Conservation (phyloP, 2,797 vertebrate species). For the Pseudochirops corinnae region DNA sequence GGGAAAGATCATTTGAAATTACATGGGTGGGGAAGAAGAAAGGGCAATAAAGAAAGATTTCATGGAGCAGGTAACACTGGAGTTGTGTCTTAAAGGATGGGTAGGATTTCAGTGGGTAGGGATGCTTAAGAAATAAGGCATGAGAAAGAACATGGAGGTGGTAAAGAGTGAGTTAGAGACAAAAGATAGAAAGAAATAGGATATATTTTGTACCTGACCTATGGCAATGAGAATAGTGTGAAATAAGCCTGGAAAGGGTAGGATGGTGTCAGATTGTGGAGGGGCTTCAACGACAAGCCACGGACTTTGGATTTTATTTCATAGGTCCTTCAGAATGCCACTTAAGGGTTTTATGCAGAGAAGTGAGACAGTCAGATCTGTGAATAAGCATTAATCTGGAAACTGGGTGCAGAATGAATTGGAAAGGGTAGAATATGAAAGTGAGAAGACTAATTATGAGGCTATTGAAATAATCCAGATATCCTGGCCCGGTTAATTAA, state of each 20-base stretch:
- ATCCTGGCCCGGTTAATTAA: background rate
- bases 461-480: background rate
- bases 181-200: background rate
- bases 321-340: background rate
- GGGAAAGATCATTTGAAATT: background rate
- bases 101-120: background rate
- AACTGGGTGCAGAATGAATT: background rate
- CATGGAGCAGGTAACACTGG: background rate
- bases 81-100: background rate
- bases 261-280: background rate
- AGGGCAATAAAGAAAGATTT: background rate
- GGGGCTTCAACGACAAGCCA: background rate
- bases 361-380: background rate
- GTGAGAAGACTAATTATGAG: background rate
- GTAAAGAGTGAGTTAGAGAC: background rate
- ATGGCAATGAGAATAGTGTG: background rate
- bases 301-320: background rate
- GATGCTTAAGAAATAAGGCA: background rate
- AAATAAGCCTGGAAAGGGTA: background rate
- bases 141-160: background rate
- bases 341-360: background rate
- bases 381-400: background rate
- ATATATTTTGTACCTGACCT: background rate
- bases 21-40: background rate
- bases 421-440: background rate